Evolutionary conservation across 2,797 vertebrate species (phyloP), one percentile per base, ranked within the genome.

Genomic region (Gymnoscopelus braueri): DNA sequence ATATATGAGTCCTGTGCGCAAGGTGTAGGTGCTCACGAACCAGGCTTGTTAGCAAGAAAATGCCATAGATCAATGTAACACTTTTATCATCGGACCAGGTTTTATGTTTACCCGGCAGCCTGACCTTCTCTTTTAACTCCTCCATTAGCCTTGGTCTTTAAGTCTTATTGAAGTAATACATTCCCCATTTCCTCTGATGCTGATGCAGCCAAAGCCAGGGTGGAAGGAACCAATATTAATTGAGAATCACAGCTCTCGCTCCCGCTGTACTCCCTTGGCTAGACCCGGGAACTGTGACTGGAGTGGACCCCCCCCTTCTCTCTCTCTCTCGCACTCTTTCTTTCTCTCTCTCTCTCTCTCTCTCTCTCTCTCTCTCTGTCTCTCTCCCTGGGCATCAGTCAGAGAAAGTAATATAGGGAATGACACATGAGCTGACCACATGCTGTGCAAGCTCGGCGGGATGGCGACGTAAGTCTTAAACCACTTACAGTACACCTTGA

Each of bases 341-440:
- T 51, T 12, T 51, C 49, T n/a, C 49, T 51, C 13, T 12, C 48
- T 2, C 47, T 4, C 47, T 3, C 47, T 4, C 47, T 3, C 47
- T 0, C 47, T 13, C 48, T 12, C 11, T n/a, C 50, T n/a, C 50
- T 51, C 8, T 51, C 15, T 5, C 49, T 15, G 54, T 51, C 72
- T 69, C 39, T 80, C 67, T 82, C 67, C 62, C 65, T 19, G 23
- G 2, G 64, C 73, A 68, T 87, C 83, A 82, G 66, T 85, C 81
- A 78, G 56, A 72, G 64, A 64, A 26, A 14, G 53, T 71, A 72
- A 74, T 79, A 84, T 71, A 70, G 73, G 75, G 86, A 87, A 90
- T 87, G 81, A 88, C 87, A 88, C 68, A 79, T 64, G 75, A 84
- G 80, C 71, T 61, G 85, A 64, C 82, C 84, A 74, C 91, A 88